Evolutionary conservation across 2,113 vertebrate species (phyloP).

Genomic region (Paedocypris sp.): DNA sequence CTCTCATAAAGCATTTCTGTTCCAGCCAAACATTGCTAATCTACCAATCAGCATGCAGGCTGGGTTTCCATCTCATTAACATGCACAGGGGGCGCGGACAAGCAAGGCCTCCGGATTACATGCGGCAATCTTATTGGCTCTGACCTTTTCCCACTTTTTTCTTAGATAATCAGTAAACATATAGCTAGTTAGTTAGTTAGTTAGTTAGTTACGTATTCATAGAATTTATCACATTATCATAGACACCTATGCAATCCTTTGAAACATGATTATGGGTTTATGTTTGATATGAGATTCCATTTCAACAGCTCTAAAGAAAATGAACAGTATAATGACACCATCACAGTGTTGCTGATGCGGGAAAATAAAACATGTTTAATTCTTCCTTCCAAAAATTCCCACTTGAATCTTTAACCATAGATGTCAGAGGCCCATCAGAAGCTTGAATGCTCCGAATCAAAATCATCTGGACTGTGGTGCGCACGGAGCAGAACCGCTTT

Average conservation of each 20-base stretch:
- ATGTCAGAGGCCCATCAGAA: background rate
- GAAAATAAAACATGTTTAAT: too few relatives aligned
- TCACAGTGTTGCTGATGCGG: background rate
- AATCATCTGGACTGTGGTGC: background rate
- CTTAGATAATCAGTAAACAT: background rate
- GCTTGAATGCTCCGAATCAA: background rate
- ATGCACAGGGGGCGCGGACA: slow-evolving; percentile 3
- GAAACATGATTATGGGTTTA: slow-evolving; percentile 20
- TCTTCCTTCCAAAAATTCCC: too few relatives aligned
- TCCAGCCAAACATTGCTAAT: background rate
- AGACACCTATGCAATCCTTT: background rate
- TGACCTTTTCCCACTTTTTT: background rate
- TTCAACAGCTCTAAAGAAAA: background rate
- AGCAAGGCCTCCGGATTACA: background rate
- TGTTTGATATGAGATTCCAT: background rate
- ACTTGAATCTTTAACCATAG: background rate
- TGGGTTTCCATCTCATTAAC: background rate
- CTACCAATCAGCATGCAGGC: slow-evolving; percentile 22
- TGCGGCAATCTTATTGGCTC: slow-evolving; percentile 8
- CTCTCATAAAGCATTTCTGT: background rate
- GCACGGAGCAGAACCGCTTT: slow-evolving; percentile 6
- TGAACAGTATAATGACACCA: background rate
- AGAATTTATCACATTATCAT: slow-evolving; percentile 12
- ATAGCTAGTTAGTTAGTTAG: too few relatives aligned
- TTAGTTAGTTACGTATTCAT: too few relatives aligned